Percentiles rank a stretch among this genome's conserved stretches.
These are phyloP conservation scores for Corythucha ciliata DNA, from an alignment of 2,888 invertebrate species.

Conservation along the genomic window DNA sequence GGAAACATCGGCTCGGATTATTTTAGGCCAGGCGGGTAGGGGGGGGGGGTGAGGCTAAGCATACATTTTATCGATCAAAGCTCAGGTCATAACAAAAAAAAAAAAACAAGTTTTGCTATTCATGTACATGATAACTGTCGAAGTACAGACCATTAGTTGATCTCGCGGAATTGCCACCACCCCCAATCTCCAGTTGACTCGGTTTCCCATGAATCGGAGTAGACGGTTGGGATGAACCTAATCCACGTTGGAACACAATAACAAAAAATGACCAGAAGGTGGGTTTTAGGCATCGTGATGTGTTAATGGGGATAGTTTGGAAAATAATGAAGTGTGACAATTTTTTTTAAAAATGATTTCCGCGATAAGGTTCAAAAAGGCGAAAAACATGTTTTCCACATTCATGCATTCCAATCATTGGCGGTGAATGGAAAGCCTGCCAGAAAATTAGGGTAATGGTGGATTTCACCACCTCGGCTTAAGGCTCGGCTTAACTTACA, in stretches of 20 bases:
- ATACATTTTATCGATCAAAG: too few relatives aligned
- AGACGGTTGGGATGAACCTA: slow-evolving; percentile 46
- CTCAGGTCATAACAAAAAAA: neutral
- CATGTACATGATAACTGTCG: neutral
- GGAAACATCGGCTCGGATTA: too few relatives aligned
- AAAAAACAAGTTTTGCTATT: slow-evolving; percentile 1
- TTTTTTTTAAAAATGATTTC: too few relatives aligned
- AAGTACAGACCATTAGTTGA: slow-evolving; percentile 61
- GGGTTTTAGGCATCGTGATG: neutral
- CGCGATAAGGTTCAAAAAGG: too few relatives aligned
- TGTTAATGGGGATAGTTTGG: too few relatives aligned
- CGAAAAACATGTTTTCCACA: too few relatives aligned
- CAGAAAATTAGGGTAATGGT: too few relatives aligned
- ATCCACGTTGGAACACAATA: slow-evolving; percentile 14
- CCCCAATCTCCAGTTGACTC: slow-evolving; percentile 61
- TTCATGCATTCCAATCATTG: neutral
- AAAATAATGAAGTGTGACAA: too few relatives aligned
- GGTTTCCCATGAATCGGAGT: slow-evolving; percentile 62
- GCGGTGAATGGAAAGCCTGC: slow-evolving; percentile 2
- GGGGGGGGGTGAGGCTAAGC: too few relatives aligned
- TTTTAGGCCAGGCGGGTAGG: too few relatives aligned
- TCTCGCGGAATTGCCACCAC: slow-evolving; percentile 52
- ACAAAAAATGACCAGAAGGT: slow-evolving; percentile 1
- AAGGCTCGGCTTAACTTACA: too few relatives aligned
- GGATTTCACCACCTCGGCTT: too few relatives aligned